Evolutionary conservation across 2,113 vertebrate species (phyloP), one percentile per base, ranked within the genome.

Genomic region (Sylvietta virens): DNA sequence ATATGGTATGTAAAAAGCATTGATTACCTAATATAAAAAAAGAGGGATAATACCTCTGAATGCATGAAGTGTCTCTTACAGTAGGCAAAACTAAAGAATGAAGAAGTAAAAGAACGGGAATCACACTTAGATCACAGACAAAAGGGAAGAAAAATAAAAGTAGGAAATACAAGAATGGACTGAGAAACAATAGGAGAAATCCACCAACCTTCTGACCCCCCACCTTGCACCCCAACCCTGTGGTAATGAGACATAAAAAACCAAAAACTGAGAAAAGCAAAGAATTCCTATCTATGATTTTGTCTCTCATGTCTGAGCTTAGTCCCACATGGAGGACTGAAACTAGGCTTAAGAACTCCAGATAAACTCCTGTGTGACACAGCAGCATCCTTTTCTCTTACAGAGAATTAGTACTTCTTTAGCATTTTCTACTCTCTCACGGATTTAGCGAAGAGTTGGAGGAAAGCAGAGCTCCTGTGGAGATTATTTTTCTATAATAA

Each of bases 191-290:
- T 26, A 57, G 26, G 11, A 2, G 2, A 61, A 85, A 58, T 28
- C 28, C 51, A 39, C 10, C 28, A 57, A 15, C 9, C 54, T 53
- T 35, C 10, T 44, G 5, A 3, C 4, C 23, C 8, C 13, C 7
- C 14, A 19, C 7, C 9, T 26, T 0, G 0, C 0, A 1, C 10
- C 9, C 27, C 16, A n/a, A 44, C 15, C 13, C 6, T 28, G 2
- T n/a, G 28, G 39, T 30, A 73, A 71, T n/a, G 31, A 89, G 39
- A 70, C 20, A 47, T 10, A 28, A 60, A 83, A 31, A 87, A 72
- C 7, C 10, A 47, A 71, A 71, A 90, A 28, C n/a, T 11, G 57
- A 85, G 40, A 69, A 86, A 71, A 82, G 14, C 6, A 72, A 77
- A 54, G 13, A 89, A 62, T 62, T 74, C 26, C 16, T 23, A 2